These are phyloP conservation scores for Nesoenas mayeri DNA, from an alignment of 2,113 vertebrate genomes.

Conservation along the genomic window DNA sequence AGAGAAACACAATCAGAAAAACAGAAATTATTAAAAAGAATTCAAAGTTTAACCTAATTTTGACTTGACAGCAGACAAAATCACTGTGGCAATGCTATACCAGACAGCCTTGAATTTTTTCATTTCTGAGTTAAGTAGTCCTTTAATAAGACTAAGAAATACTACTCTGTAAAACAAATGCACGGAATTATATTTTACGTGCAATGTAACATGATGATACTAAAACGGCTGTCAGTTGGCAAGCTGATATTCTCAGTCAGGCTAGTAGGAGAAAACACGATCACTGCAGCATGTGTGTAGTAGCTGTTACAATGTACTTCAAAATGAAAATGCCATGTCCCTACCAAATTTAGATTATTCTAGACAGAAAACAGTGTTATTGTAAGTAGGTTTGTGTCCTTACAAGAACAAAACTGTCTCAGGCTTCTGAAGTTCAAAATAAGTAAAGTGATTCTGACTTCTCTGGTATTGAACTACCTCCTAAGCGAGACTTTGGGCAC, in stretches of 20 bases:
- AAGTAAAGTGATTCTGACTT: neutral
- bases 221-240: slow-evolving; percentile 12
- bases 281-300: neutral
- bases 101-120: neutral
- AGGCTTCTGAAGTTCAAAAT: neutral
- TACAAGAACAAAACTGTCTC: neutral
- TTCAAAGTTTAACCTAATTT: neutral
- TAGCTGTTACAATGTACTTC: neutral
- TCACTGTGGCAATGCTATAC: neutral
- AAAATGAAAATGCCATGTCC: neutral
- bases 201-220: neutral
- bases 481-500: neutral
- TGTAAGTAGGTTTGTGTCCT: neutral
- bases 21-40: neutral
- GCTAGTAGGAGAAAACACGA: neutral
- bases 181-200: neutral
- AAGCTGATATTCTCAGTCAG: slow-evolving; percentile 7
- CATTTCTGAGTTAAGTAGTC: neutral
- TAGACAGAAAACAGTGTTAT: neutral
- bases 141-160: slow-evolving; percentile 8
- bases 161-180: neutral
- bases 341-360: slow-evolving; percentile 24
- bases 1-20: neutral
- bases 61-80: neutral
- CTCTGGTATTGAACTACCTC: neutral